A percentile compares a stretch with the other conserved stretches of the same genome.
Evolutionary conservation across 2,113 vertebrate genomes (phyloP).

Genomic region (Nettapus auritus): DNA sequence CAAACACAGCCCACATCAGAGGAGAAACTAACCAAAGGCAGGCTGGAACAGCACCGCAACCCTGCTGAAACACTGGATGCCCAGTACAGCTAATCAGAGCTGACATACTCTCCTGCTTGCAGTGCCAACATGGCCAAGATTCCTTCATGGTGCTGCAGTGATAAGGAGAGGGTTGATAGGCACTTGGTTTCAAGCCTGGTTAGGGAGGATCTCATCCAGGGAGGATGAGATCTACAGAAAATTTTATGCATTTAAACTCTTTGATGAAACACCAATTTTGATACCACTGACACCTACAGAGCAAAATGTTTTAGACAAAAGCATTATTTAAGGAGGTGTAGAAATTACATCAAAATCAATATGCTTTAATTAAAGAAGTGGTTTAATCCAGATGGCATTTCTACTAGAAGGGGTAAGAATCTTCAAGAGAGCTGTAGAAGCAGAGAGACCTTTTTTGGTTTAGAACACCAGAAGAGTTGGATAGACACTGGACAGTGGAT

Average conservation of each 20-base stretch:
- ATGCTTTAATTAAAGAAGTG: neutral
- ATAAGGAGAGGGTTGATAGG: rapidly evolving
- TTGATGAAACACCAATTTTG: neutral
- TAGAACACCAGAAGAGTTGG: neutral
- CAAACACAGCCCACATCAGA: neutral
- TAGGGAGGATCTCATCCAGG: too few species aligned
- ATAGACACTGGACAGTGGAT: neutral
- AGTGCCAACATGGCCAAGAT: neutral
- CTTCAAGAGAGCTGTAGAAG: neutral
- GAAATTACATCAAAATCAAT: neutral
- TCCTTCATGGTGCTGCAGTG: neutral
- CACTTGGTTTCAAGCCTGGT: neutral
- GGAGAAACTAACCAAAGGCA: neutral
- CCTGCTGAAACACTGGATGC: neutral
- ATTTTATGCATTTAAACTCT: neutral
- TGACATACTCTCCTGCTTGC: neutral
- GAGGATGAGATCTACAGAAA: neutral
- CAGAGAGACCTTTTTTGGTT: neutral
- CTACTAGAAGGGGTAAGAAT: neutral
- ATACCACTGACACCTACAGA: neutral
- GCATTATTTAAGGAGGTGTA: neutral
- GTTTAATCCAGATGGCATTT: neutral
- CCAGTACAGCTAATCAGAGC: neutral
- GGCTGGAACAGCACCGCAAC: neutral
- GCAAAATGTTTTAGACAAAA: neutral